Conservation (phyloP, 2,797 vertebrate species). For the Artibeus lituratus region DNA sequence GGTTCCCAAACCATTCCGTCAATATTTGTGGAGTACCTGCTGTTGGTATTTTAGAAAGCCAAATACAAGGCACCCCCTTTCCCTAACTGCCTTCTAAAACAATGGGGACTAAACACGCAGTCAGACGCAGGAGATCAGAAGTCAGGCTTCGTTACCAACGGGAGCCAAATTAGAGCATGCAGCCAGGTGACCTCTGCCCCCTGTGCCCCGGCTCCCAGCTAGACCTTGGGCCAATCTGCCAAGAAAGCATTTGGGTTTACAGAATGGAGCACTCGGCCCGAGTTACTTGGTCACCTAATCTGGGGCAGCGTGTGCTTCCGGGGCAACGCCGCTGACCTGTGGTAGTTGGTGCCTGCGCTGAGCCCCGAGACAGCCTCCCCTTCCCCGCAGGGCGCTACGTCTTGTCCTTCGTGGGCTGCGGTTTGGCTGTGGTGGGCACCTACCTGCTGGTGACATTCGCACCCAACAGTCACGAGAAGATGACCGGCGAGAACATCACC, state of each 20-base stretch:
- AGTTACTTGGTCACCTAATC: background rate
- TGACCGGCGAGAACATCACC: slow-evolving; percentile 92
- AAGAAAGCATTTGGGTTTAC: background rate
- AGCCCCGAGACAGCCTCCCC: background rate
- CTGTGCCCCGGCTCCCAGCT: background rate
- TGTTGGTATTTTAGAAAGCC: background rate
- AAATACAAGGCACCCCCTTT: background rate
- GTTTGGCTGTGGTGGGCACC: slow-evolving; percentile 89
- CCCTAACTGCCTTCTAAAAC: background rate
- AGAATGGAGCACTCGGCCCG: background rate
- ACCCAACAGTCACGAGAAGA: slow-evolving; percentile 94
- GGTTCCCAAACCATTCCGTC: background rate
- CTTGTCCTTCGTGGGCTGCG: slow-evolving; percentile 91
- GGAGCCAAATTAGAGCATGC: background rate
- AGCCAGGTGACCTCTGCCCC: background rate
- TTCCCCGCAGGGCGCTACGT: slow-evolving; percentile 87
- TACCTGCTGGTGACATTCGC: slow-evolving; percentile 96
- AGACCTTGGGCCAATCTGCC: background rate
- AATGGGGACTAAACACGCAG: background rate
- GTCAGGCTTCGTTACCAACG: background rate
- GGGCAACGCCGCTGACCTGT: background rate
- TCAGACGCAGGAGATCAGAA: background rate
- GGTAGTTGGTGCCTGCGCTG: accelerated
- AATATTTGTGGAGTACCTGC: background rate
- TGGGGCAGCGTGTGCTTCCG: background rate